These are phyloP conservation scores for Fistularia tabacaria DNA, from an alignment of 2,797 vertebrate genomes.

Conservation along the genomic window DNA sequence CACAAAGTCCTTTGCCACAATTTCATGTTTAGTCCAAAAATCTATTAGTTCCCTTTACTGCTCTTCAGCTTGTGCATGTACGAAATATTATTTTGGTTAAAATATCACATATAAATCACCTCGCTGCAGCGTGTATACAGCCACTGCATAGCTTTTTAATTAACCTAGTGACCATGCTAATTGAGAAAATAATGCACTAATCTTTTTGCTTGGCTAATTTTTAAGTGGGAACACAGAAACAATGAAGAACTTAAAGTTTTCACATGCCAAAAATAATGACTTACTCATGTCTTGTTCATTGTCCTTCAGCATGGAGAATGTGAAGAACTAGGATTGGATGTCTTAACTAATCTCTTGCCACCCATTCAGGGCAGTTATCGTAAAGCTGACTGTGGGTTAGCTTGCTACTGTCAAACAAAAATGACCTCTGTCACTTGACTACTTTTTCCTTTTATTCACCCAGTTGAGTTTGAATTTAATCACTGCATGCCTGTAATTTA, in stretches of 20 bases:
- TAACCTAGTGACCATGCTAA: slow-evolving; percentile 30
- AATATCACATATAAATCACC: neutral
- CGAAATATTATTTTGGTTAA: slow-evolving; percentile 39
- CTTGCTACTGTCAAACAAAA: slow-evolving; percentile 28
- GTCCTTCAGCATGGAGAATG: slow-evolving; percentile 40
- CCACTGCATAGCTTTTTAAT: slow-evolving; percentile 23
- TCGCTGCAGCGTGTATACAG: slow-evolving; percentile 3
- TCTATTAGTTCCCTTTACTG: slow-evolving; percentile 21
- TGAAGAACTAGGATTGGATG: slow-evolving; percentile 23
- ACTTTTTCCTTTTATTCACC: slow-evolving; percentile 15
- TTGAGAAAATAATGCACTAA: slow-evolving; percentile 16
- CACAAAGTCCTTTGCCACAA: slow-evolving; percentile 22
- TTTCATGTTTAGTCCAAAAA: slow-evolving; percentile 7
- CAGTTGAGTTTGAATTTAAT: slow-evolving; percentile 57
- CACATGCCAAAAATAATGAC: slow-evolving; percentile 20
- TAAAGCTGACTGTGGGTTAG: slow-evolving; percentile 23
- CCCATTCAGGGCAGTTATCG: slow-evolving; percentile 23
- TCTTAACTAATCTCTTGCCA: slow-evolving; percentile 30
- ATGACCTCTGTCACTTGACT: slow-evolving; percentile 24
- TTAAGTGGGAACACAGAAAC: slow-evolving; percentile 3
- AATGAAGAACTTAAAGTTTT: slow-evolving; percentile 8
- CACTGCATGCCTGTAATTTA: slow-evolving; percentile 58
- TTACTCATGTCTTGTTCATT: slow-evolving; percentile 4
- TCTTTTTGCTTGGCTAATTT: neutral
- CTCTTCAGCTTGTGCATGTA: slow-evolving; percentile 43